A percentile compares a stretch with the other conserved stretches of the same genome.
These are phyloP conservation scores for Crotalus tigris DNA, from an alignment of 2,113 vertebrate species.

Conservation along the genomic window DNA sequence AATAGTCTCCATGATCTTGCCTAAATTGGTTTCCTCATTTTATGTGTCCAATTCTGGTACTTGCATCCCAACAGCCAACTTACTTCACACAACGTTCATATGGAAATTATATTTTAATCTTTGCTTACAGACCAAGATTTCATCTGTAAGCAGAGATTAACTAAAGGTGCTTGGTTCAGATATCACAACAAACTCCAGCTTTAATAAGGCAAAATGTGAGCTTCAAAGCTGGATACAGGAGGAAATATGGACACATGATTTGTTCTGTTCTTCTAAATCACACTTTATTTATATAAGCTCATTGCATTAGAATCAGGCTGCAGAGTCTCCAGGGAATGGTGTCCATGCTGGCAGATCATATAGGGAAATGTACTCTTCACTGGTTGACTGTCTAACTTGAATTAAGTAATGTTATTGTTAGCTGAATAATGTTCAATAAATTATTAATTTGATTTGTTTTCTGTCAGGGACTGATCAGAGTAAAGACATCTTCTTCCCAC, in stretches of 20 bases:
- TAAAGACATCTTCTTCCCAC: conserved; percentile 82
- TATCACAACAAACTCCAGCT: not conserved
- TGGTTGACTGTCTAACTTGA: conserved; percentile 10
- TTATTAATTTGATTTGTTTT: conserved; percentile 1
- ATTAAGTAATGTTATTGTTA: not conserved
- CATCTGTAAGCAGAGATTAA: not conserved
- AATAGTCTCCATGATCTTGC: not conserved
- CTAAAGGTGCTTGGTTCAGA: not conserved
- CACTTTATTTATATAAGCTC: not conserved
- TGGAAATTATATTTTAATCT: not conserved
- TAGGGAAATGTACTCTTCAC: not conserved
- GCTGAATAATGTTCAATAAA: not conserved
- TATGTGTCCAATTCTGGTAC: not conserved
- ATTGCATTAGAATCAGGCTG: not conserved
- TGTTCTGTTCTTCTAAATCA: not conserved
- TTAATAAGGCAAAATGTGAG: not conserved
- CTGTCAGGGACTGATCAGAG: conserved; percentile 76
- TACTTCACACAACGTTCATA: not conserved
- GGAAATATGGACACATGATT: not conserved
- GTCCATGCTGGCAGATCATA: not conserved
- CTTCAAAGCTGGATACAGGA: not conserved
- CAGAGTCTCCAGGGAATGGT: not conserved
- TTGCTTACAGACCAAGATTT: not conserved
- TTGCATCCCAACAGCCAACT: not conserved
- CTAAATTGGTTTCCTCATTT: not conserved